A percentile compares a stretch with the other conserved stretches of the same genome.
Evolutionary conservation across 1,140 invertebrate species (phyloP).

Genomic region (Leptopilina boulardi): DNA sequence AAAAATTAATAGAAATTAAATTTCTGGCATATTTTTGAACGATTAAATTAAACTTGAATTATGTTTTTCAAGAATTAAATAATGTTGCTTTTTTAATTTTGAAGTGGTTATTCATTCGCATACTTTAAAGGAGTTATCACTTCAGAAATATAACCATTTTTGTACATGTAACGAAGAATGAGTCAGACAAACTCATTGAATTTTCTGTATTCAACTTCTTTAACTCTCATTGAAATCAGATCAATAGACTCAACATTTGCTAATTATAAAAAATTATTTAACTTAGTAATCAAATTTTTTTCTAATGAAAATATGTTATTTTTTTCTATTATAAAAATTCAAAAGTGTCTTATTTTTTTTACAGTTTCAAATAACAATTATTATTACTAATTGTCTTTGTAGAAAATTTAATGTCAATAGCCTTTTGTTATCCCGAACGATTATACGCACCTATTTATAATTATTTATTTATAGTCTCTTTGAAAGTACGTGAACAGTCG

Average conservation of each 20-base stretch:
- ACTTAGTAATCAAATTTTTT: background rate
- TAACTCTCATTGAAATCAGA: conserved; percentile 19
- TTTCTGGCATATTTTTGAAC: too few species aligned
- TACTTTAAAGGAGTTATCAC: conserved; percentile 22
- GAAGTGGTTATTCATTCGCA: background rate
- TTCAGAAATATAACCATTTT: conserved; percentile 5
- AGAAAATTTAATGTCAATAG: background rate
- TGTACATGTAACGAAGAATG: conserved; percentile 25
- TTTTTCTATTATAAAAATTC: too few species aligned
- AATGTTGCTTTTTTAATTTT: background rate
- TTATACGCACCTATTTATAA: conserved; percentile 42
- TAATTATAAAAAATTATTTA: background rate
- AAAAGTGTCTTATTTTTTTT: background rate
- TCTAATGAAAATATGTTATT: too few species aligned
- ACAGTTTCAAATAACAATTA: background rate
- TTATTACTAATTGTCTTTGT: background rate
- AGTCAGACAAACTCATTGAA: conserved; percentile 13
- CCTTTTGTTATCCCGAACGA: conserved; percentile 12
- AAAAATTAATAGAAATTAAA: too few species aligned
- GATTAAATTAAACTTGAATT: too few species aligned
- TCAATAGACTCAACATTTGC: background rate
- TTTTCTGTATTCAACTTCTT: conserved; percentile 10
- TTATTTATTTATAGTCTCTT: conserved; percentile 44
- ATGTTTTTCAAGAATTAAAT: background rate
- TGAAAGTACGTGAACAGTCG: conserved; percentile 17